Conservation (phyloP, 2,888 invertebrate genomes). For the Oegoconia quadripuncta region DNA sequence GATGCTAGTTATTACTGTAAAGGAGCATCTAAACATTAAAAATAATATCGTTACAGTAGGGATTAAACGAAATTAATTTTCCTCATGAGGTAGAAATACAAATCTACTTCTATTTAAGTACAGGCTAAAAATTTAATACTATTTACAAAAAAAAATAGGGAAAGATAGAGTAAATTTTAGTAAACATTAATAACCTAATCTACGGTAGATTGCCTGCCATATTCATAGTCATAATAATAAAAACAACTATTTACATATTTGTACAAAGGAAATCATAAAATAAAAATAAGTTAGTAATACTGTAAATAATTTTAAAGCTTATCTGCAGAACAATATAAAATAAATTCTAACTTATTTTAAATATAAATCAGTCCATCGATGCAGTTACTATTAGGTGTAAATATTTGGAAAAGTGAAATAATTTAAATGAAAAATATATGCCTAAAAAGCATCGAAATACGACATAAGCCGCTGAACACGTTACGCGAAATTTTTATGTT, state of each 20-base stretch:
- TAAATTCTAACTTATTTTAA: conserved; percentile 26
- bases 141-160: conserved; percentile 29
- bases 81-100: conserved; percentile 73
- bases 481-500: no score
- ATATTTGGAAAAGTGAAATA: conserved; percentile 9
- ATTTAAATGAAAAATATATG: neutral
- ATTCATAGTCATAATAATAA: conserved; percentile 42
- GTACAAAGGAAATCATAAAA: conserved; percentile 51
- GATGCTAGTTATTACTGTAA: neutral
- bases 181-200: conserved; percentile 8
- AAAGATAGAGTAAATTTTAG: conserved; percentile 8
- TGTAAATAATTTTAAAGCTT: conserved; percentile 75
- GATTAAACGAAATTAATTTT: conserved; percentile 36
- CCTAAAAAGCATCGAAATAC: no score
- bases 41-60: conserved; percentile 26
- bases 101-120: conserved; percentile 41
- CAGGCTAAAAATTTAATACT: conserved; percentile 17
- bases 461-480: no score
- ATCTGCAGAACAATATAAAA: conserved; percentile 40
- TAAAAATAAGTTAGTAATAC: conserved; percentile 77
- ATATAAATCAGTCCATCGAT: conserved; percentile 54
- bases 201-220: conserved; percentile 1
- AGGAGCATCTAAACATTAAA: conserved; percentile 3
- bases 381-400: conserved; percentile 11
- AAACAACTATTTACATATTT: conserved; percentile 65